Evolutionary conservation across 2,113 vertebrate species (phyloP).

Genomic region (Melozone crissalis): DNA sequence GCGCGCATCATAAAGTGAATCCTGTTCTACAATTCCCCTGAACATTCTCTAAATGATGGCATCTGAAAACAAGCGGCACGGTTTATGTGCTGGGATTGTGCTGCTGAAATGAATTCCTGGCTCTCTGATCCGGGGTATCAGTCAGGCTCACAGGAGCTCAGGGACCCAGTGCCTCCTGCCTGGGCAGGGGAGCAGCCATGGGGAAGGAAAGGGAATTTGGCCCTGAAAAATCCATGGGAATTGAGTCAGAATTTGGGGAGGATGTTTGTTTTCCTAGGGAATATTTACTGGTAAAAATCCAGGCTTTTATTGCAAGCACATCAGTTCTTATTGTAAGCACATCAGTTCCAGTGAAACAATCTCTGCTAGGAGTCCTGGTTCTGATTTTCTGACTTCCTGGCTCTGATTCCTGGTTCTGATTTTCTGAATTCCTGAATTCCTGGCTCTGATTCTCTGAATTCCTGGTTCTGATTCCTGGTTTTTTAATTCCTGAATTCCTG

Average conservation of each 20-base stretch:
- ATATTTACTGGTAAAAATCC: background rate
- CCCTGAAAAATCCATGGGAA: background rate
- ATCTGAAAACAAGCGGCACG: constrained; percentile 54
- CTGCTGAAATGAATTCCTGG: constrained; percentile 33
- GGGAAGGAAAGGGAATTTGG: background rate
- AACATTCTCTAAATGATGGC: constrained; percentile 63
- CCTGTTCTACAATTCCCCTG: constrained; percentile 67
- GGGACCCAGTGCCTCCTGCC: background rate
- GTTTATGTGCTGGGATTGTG: constrained; percentile 18
- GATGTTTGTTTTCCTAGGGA: background rate
- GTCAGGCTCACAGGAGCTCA: background rate
- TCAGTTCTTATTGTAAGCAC: fast-evolving
- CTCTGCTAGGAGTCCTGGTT: background rate
- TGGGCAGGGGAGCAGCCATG: fast-evolving
- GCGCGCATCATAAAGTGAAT: constrained; percentile 49
- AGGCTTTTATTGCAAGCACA: background rate
- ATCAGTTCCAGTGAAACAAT: fast-evolving
- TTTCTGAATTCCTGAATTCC: too few relatives aligned
- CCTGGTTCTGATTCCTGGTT: too few relatives aligned
- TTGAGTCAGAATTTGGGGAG: background rate
- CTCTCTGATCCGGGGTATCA: background rate
- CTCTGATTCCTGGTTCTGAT: too few relatives aligned
- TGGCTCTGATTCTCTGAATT: too few relatives aligned
- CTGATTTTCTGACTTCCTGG: too few relatives aligned
- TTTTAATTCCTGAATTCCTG: too few relatives aligned